Base-by-base conservation (phyloP, 2,113 vertebrate genomes). In the Antennarius striatus region DNA sequence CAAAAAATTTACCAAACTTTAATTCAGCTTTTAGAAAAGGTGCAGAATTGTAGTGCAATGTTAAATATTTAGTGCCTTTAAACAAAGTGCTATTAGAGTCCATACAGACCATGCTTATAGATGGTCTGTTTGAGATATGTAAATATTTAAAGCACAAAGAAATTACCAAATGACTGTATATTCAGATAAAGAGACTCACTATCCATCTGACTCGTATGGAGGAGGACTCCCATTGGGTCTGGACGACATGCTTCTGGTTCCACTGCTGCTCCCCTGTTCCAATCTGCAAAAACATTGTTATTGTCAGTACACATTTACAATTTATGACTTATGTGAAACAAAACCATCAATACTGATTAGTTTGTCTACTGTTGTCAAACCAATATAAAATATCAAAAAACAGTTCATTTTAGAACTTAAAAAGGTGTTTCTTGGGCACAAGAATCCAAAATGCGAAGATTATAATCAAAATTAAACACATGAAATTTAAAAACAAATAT, bases 181-280 rank as follows among this genome's bases (percentile, higher is more conserved):
- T n/a, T 52, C 3, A 40, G 6, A 0, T 15, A 67, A 58, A 57
- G 47, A 73, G 45, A 95, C 95, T 94, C 88, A 97, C 95, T 92
- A 94, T 79, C 81, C 93, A 0, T 91, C 88, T 1, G 91, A 89
- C 29, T 94, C 90, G 28, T 96, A 96, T n/a, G 96, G 96, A 71
- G 96, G 96, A 1, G 96, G 96, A 83, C 95, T 97, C 75, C 93
- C 95, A 46, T 94, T 91, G 29, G 91, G 92, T 22, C 86, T 90
- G 1, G 91, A 91, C 10, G 94, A 95, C 95, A 96, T 96, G 48
- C 93, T 68, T 80, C 56, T 61, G 40, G 46, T 15, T 74, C 63
- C 48, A 6, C 28, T 48, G 16, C 7, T 43, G 16, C 49, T 52
- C 56, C 16, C 64, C 61, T 48, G 48, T 6, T 3, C 32, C 0